These are phyloP conservation scores for Drosophila suboccidentalis DNA, from an alignment of 2,888 invertebrate species.

Conservation along the genomic window DNA sequence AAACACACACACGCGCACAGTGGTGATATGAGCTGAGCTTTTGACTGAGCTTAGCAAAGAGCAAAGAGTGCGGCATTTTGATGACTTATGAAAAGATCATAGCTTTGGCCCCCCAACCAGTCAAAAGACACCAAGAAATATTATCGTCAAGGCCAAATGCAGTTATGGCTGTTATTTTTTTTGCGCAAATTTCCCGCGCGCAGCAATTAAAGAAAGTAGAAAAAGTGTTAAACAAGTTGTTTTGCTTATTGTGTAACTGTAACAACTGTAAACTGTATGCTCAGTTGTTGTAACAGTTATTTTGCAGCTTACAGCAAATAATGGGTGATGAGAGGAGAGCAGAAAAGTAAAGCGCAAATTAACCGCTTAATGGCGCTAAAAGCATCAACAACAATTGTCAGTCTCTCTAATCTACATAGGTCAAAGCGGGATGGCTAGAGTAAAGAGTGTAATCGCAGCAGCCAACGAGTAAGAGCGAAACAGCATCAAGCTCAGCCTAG, in stretches of 20 bases:
- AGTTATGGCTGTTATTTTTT: conserved; percentile 15
- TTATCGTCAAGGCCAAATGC: conserved; percentile 63
- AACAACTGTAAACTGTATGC: conserved; percentile 35
- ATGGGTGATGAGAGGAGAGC: conserved; percentile 16
- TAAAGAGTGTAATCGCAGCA: neutral
- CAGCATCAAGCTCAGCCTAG: conserved; percentile 22
- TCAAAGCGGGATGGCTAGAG: conserved; percentile 37
- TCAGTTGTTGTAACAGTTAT: conserved; percentile 55
- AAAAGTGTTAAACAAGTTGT: conserved; percentile 53
- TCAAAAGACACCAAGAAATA: conserved; percentile 5
- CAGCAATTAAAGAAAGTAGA: conserved; percentile 55
- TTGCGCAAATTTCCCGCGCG: conserved; percentile 23
- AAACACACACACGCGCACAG: conserved; percentile 30
- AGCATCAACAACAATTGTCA: conserved; percentile 12
- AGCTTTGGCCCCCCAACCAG: conserved; percentile 14
- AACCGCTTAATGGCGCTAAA: conserved; percentile 54
- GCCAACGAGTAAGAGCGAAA: neutral
- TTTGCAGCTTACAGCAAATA: conserved; percentile 18
- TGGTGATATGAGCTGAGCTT: conserved; percentile 61
- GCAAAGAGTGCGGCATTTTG: conserved; percentile 36
- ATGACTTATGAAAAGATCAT: conserved; percentile 12
- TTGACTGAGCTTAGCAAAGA: conserved; percentile 38
- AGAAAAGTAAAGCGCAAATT: conserved; percentile 50
- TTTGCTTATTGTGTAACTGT: conserved; percentile 55
- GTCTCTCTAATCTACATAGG: conserved; percentile 37